Conservation (phyloP, 2,797 vertebrate genomes). For the Gymnoscopelus braueri region DNA sequence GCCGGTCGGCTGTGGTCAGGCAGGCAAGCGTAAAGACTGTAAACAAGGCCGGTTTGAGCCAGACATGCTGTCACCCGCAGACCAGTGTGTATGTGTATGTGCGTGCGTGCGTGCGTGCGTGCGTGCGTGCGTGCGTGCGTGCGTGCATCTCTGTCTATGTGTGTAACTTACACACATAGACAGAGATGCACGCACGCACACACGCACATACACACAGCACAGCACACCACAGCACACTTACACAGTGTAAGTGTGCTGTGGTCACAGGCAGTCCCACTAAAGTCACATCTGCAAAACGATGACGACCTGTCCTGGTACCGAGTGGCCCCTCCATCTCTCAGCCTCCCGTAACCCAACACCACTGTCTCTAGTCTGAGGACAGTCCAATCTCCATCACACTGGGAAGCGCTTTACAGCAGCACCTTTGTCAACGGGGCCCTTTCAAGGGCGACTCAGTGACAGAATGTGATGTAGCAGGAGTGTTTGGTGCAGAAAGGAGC, state of each 20-base stretch:
- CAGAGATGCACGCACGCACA: no score
- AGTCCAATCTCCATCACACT: conserved; percentile 58
- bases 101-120: conserved; percentile 12
- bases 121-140: conserved; percentile 10
- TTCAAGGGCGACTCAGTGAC: conserved; percentile 60
- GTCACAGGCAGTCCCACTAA: not conserved
- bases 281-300: conserved; percentile 33
- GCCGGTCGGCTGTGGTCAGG: conserved; percentile 23
- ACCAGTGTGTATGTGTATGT: conserved; percentile 19
- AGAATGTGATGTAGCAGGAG: conserved; percentile 67
- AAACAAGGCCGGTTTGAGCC: conserved; percentile 52
- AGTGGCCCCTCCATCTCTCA: conserved; percentile 35
- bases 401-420: conserved; percentile 67
- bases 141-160: not conserved
- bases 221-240: no score
- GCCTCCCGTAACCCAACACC: conserved; percentile 53
- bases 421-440: conserved; percentile 69
- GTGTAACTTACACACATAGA: no score
- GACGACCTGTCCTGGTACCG: conserved; percentile 27
- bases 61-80: conserved; percentile 60
- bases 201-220: no score
- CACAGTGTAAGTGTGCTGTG: not conserved
- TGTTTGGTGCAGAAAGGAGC: conserved; percentile 64
- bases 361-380: conserved; percentile 35
- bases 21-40: conserved; percentile 38